phyloP scores from a whole-genome alignment of 1,140 invertebrate species.

The Pogonomyrmex californicus region DNA sequence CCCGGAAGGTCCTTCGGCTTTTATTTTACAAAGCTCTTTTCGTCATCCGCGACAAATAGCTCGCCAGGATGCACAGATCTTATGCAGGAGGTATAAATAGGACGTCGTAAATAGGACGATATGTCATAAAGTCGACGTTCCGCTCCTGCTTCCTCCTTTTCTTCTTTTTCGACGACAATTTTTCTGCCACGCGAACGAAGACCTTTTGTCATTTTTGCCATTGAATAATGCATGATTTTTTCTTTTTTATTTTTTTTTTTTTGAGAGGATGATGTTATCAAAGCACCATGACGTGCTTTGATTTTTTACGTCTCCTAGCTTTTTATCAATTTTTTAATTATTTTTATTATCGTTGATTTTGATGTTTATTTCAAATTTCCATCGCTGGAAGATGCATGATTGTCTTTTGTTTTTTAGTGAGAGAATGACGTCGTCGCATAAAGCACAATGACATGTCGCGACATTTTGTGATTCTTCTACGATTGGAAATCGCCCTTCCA shows the following conservation, averaged over 20 bases:
- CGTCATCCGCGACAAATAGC: slow-evolving; percentile 31
- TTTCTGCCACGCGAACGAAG: neutral
- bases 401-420: slow-evolving; percentile 15
- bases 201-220: neutral
- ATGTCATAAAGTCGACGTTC: slow-evolving; percentile 59
- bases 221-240: slow-evolving; percentile 21
- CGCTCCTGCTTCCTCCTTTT: neutral
- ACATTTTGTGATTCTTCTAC: slow-evolving; percentile 23
- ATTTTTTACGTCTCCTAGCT: slow-evolving; percentile 31
- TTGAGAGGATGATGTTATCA: neutral
- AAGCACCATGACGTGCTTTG: slow-evolving; percentile 50
- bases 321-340: neutral
- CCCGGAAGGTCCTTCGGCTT: neutral
- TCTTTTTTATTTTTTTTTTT: neutral
- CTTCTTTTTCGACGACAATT: neutral
- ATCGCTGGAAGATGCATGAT: slow-evolving; percentile 17
- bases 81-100: slow-evolving; percentile 65
- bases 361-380: neutral
- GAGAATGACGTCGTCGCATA: slow-evolving; percentile 11
- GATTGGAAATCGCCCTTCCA: neutral
- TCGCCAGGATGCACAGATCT: slow-evolving; percentile 26
- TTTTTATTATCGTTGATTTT: slow-evolving; percentile 39
- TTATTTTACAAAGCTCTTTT: neutral
- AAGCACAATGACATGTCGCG: slow-evolving; percentile 58
- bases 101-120: slow-evolving; percentile 68